These are phyloP conservation scores for Brachycybe producta DNA, from an alignment of 2,888 invertebrate species.

Conservation along the genomic window DNA sequence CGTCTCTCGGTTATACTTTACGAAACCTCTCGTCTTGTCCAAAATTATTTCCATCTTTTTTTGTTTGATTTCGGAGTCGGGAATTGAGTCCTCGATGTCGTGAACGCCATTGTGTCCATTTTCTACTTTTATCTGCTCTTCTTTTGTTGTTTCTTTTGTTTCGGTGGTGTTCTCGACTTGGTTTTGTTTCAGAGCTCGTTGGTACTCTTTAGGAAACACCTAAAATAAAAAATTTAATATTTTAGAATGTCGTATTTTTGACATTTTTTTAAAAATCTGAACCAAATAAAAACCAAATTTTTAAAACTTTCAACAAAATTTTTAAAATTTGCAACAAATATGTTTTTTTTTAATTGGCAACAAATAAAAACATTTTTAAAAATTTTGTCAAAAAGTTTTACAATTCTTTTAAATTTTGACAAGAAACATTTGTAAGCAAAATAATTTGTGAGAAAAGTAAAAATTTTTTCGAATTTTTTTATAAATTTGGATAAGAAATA, in stretches of 20 bases:
- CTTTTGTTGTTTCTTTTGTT: constrained; percentile 23
- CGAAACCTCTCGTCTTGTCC: constrained; percentile 82
- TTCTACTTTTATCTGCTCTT: neutral
- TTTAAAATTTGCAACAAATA: no score
- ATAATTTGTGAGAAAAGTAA: no score
- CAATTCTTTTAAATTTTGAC: no score
- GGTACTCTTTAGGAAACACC: constrained; percentile 95
- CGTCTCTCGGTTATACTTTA: constrained; percentile 86
- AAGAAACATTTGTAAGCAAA: no score
- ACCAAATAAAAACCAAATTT: no score
- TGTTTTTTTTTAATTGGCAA: no score
- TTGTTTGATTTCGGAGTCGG: constrained; percentile 60
- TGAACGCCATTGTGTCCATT: constrained; percentile 38
- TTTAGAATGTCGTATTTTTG: neutral
- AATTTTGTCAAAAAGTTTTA: no score
- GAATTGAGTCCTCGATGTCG: constrained; percentile 81
- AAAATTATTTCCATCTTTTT: constrained; percentile 67
- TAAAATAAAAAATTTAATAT: constrained; percentile 24
- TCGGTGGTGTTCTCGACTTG: constrained; percentile 35
- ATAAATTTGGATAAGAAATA: no score
- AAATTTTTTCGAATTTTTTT: no score
- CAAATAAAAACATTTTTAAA: no score
- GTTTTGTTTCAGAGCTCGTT: constrained; percentile 65
- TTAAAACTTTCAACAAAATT: no score
- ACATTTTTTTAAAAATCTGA: neutral